Conservation (phyloP, 2,113 vertebrate species). For the Epinephelus cyanopodus region DNA sequence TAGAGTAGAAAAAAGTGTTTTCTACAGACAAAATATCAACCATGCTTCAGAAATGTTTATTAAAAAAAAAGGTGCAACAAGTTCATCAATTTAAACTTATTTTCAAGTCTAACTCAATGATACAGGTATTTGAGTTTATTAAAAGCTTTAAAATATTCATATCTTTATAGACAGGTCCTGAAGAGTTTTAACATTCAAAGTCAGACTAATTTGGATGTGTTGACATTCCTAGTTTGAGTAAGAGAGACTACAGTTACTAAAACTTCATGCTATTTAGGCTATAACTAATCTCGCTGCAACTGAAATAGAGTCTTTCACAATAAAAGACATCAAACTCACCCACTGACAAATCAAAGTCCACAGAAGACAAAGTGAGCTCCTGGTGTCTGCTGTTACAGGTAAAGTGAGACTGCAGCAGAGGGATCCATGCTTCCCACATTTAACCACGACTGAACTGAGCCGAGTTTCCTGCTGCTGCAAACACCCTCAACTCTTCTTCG, state of each 20-base stretch:
- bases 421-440: background rate
- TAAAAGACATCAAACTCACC: slow-evolving; percentile 15
- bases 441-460: background rate
- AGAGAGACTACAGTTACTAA: background rate
- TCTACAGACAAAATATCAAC: background rate
- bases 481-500: no score
- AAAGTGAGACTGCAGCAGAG: background rate
- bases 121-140: background rate
- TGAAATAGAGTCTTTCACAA: rapidly evolving
- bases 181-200: background rate
- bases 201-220: background rate
- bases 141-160: background rate
- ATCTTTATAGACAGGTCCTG: background rate
- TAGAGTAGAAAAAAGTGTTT: background rate
- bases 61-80: background rate
- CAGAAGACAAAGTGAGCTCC: background rate
- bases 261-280: no score
- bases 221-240: background rate
- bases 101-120: background rate
- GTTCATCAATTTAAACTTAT: background rate
- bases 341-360: background rate
- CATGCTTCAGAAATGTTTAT: background rate
- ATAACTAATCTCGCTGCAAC: background rate
- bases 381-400: slow-evolving; percentile 1
- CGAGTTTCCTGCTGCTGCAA: background rate